Evolutionary conservation across 64 coral and sea anemone genomes (phyloP).

Genomic region (Anthopleura sola): DNA sequence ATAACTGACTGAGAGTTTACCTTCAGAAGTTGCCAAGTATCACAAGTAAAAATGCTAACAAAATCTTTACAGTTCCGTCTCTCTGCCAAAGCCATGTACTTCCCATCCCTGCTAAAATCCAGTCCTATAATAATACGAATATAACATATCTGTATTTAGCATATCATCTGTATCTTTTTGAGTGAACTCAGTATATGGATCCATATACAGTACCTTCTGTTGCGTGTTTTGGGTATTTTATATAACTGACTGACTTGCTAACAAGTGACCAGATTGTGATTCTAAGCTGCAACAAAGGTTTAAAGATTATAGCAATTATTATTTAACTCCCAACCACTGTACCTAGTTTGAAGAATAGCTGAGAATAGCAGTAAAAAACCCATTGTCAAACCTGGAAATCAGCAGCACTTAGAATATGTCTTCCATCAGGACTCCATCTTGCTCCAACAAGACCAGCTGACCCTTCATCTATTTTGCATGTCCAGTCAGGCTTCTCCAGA

Average conservation of each 20-base stretch:
- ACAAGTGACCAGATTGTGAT: constrained; percentile 95
- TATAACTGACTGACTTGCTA: constrained; percentile 93
- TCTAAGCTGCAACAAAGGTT: constrained; percentile 49
- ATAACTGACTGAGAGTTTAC: constrained; percentile 21
- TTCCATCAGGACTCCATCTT: constrained; percentile 97
- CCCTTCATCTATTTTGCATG: constrained; percentile 97
- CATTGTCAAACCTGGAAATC: constrained; percentile 95
- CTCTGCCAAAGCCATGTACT: constrained; percentile 96
- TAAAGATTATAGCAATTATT: background rate
- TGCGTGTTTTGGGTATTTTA: constrained; percentile 91
- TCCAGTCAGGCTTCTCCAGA: constrained; percentile 95
- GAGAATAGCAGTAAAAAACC: no score
- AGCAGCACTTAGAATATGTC: constrained; percentile 89
- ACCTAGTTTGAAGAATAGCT: no score
- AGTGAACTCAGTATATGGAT: no score
- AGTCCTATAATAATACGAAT: constrained; percentile 41
- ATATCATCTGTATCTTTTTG: no score
- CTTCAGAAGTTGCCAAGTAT: constrained; percentile 90
- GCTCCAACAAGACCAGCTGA: constrained; percentile 74
- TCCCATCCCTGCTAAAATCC: constrained; percentile 87
- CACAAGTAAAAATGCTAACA: constrained; percentile 96
- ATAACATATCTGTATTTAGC: no score
- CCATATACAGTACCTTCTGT: no score
- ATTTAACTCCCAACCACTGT: no score
- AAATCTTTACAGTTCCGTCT: constrained; percentile 99